Conservation (phyloP, 2,113 vertebrate genomes). For the Calypte anna region DNA sequence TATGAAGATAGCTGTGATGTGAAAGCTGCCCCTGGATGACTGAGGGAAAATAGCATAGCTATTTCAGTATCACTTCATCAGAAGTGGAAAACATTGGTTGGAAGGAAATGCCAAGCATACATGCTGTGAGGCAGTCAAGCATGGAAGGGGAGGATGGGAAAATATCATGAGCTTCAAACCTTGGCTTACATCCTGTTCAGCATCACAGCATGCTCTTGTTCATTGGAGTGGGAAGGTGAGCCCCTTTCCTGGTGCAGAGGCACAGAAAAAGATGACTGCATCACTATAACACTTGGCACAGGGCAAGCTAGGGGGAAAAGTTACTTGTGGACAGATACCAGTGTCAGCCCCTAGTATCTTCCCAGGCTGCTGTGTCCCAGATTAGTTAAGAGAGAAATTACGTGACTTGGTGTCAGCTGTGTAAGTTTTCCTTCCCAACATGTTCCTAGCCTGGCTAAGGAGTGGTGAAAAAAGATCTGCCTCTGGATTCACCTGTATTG, state of each 20-base stretch:
- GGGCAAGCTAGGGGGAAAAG: not conserved
- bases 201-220: not conserved
- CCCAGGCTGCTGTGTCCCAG: too few relatives aligned
- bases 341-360: not conserved
- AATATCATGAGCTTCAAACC: not conserved
- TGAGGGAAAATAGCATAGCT: not conserved
- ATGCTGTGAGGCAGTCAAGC: not conserved
- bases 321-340: not conserved
- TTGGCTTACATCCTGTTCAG: not conserved
- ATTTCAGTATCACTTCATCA: not conserved
- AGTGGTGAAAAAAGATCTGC: not conserved
- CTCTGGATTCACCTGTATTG: not conserved
- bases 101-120: not conserved
- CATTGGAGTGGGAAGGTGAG: not conserved
- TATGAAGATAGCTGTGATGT: not conserved
- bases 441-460: not conserved
- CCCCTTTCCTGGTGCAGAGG: not conserved
- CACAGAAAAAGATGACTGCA: not conserved
- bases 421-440: not conserved
- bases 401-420: too few relatives aligned
- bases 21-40: not conserved
- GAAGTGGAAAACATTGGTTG: not conserved
- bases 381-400: not conserved
- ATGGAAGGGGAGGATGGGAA: not conserved
- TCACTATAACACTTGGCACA: not conserved